Percentiles rank a stretch among this genome's conserved stretches.
Evolutionary conservation across 2,113 vertebrate genomes (phyloP).

Genomic region (Parotia lawesii): DNA sequence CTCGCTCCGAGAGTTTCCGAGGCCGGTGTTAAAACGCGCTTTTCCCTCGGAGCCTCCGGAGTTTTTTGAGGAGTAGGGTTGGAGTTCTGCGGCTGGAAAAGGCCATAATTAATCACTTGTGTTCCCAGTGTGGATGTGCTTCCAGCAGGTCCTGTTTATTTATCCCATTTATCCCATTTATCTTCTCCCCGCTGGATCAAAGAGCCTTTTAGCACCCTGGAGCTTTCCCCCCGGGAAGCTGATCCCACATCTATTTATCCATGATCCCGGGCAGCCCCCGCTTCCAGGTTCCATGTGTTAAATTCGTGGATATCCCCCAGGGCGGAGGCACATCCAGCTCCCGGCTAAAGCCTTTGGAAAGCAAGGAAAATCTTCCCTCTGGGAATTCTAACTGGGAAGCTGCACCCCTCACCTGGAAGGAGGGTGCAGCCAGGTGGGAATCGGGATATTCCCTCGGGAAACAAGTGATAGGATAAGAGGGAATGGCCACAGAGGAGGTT

Average conservation of each 20-base stretch:
- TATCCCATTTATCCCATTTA: conserved; percentile 15
- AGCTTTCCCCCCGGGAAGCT: neutral
- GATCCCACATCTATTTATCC: neutral
- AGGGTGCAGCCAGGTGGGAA: neutral
- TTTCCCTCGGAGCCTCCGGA: neutral
- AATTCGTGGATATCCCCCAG: neutral
- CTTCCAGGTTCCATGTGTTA: neutral
- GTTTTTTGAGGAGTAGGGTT: neutral
- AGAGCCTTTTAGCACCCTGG: conserved; percentile 3
- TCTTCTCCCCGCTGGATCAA: neutral
- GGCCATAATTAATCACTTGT: neutral
- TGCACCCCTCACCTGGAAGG: neutral
- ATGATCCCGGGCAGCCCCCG: neutral
- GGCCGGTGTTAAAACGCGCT: neutral
- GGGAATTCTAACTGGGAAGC: neutral
- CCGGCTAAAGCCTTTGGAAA: neutral
- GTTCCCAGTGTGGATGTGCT: neutral
- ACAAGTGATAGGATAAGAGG: neutral
- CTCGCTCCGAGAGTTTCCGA: neutral
- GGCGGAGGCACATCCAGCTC: neutral
- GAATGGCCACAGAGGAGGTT: neutral
- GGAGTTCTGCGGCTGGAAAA: neutral
- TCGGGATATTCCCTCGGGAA: neutral
- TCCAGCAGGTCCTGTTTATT: neutral
- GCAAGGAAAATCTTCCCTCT: neutral